Evolutionary conservation across 2,888 invertebrate species (phyloP).

Genomic region (Phymatocera aterrima): DNA sequence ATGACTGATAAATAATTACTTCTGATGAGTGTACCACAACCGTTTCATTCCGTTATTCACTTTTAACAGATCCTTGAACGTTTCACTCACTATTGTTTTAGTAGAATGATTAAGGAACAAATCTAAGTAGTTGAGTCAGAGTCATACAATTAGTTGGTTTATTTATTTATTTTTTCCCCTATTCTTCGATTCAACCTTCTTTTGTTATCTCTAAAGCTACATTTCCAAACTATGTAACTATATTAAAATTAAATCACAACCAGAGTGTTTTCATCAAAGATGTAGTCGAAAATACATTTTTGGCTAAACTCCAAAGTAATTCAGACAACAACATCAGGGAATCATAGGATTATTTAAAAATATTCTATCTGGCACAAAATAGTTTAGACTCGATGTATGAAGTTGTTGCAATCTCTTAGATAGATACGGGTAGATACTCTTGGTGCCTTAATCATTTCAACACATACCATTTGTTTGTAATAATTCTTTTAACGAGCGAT

Average conservation of each 20-base stretch:
- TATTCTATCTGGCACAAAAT: slow-evolving; percentile 18
- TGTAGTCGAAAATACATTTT: slow-evolving; percentile 27
- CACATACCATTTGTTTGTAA: not conserved
- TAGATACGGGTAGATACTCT: not conserved
- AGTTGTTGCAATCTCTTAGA: slow-evolving; percentile 5
- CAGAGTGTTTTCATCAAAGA: slow-evolving; percentile 12
- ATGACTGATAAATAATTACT: slow-evolving; percentile 25
- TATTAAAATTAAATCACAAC: not conserved
- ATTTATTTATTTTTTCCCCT: not conserved
- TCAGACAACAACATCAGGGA: slow-evolving; percentile 27
- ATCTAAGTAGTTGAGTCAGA: not conserved
- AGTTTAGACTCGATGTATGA: not conserved
- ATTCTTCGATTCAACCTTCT: not conserved
- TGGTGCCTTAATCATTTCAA: not conserved
- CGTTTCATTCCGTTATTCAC: slow-evolving; percentile 13
- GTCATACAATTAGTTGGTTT: not conserved
- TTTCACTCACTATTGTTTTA: not conserved
- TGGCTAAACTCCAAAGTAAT: slow-evolving; percentile 28
- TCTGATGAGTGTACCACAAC: slow-evolving; percentile 1
- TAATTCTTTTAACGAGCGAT: not conserved
- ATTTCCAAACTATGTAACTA: not conserved
- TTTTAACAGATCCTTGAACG: not conserved
- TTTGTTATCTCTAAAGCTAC: not conserved
- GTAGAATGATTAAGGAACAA: not conserved
- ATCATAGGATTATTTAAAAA: slow-evolving; percentile 32